Base-by-base conservation (phyloP, 2,888 invertebrate species). In the Drosophila greeni region DNA sequence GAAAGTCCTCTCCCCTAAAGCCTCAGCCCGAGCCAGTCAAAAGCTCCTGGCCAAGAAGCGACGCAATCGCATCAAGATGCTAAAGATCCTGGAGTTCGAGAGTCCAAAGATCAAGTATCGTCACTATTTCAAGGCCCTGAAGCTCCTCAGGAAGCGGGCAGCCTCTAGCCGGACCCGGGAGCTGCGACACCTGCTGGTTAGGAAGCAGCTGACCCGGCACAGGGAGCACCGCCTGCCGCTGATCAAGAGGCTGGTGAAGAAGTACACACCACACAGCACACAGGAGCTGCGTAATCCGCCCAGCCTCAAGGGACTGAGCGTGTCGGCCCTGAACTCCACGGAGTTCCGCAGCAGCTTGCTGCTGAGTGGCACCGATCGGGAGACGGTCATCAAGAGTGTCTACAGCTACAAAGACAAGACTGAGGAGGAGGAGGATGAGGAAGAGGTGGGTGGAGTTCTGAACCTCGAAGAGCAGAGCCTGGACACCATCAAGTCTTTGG, bases 171-270 rank as follows among this genome's bases (percentile, higher is more conserved):
- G 54, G 3, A 29, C 34, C 24, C 60, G 74, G 0, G 20, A 66
- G 34, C 60, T 66, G 16, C 70, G 82, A 1, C 2, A 43, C 1
- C 40, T 62, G 2, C 60, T 70, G 2, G 59, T 83, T n/a, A 70
- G 72, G 0, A 67, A 77, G 8, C 78, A 80, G 14, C 37, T 84
- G 43, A 53, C 68, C 1, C 56, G 65, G 5, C 49, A 71, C 11
- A 78, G 68, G 43, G 83, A 86, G 49, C 76, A 75, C 7, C 78
- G 74, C 34, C 60, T 86, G 57, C 86, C 86, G 0, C 59, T 85
- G 4, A 85, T 85, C 18, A 86, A 85, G 61, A 70, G 83, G 14
- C 76, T 75, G 9, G 72, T 72, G 5, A 82, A 81, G 56, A 70
- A 81, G 31, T 76, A 67, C 42, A 42, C 8, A 23, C 23, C 53